These are phyloP conservation scores for Adelges cooleyi DNA, from an alignment of 1,140 invertebrate species.

Conservation along the genomic window DNA sequence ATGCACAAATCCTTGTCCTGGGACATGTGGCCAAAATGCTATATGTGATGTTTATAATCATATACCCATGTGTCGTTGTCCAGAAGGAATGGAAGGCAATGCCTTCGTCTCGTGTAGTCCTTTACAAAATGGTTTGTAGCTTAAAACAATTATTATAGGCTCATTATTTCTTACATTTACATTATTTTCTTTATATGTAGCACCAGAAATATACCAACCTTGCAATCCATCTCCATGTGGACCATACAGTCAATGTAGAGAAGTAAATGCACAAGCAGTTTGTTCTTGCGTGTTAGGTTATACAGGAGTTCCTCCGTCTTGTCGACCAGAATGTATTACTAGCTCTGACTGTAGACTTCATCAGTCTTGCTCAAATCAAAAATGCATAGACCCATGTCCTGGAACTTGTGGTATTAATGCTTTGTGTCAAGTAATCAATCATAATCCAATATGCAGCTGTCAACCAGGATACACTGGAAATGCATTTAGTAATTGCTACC, in stretches of 20 bases:
- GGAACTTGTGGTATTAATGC: slow-evolving; percentile 47
- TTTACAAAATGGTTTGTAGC: slow-evolving; percentile 39
- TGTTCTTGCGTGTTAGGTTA: slow-evolving; percentile 45
- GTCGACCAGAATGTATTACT: slow-evolving; percentile 44
- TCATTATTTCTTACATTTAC: background rate
- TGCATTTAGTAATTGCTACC: slow-evolving; percentile 54
- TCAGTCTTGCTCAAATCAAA: slow-evolving; percentile 45
- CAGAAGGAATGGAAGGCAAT: slow-evolving; percentile 42
- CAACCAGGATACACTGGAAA: slow-evolving; percentile 53
- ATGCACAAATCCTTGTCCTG: slow-evolving; percentile 56
- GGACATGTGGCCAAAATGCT: slow-evolving; percentile 54
- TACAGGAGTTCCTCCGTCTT: slow-evolving; percentile 41
- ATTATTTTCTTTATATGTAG: slow-evolving; percentile 33
- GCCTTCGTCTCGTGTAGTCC: slow-evolving; percentile 34
- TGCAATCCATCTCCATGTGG: slow-evolving; percentile 56
- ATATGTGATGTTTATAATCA: slow-evolving; percentile 57
- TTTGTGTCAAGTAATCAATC: slow-evolving; percentile 54
- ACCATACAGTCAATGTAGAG: slow-evolving; percentile 51
- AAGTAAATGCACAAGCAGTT: slow-evolving; percentile 44
- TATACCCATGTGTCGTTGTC: slow-evolving; percentile 56
- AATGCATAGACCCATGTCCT: slow-evolving; percentile 46
- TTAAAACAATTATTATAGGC: background rate
- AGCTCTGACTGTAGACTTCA: slow-evolving; percentile 43
- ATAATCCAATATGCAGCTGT: slow-evolving; percentile 54
- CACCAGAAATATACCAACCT: slow-evolving; percentile 40